Evolutionary conservation across 2,113 vertebrate species (phyloP).

Genomic region (Ovis canadensis): DNA sequence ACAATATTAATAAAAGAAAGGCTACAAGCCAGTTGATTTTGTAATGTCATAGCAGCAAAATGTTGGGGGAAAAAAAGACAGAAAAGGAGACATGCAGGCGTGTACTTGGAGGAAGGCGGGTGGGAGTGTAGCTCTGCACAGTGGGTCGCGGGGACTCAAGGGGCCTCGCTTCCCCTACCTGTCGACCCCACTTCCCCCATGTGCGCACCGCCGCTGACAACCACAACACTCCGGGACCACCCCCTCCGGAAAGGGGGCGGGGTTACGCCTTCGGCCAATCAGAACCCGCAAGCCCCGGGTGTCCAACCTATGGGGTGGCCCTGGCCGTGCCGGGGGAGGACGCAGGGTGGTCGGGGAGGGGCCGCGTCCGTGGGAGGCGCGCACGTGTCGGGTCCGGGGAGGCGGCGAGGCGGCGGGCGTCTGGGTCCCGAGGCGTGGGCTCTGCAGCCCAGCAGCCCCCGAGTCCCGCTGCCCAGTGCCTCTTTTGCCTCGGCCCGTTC

Average conservation of each 20-base stretch:
- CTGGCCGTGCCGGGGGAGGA: constrained; percentile 37
- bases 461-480: background rate
- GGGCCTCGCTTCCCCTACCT: background rate
- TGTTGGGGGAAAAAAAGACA: background rate
- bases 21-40: background rate
- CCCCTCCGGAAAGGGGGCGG: constrained; percentile 48
- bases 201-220: constrained; percentile 55
- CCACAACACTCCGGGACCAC: constrained; percentile 62
- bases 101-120: background rate
- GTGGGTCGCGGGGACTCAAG: fast-evolving
- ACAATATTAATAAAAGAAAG: background rate
- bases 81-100: background rate
- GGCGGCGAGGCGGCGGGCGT: background rate
- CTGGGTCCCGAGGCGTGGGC: background rate
- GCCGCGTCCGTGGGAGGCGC: constrained; percentile 52
- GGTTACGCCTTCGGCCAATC: constrained; percentile 59
- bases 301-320: constrained; percentile 68
- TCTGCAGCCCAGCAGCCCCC: background rate
- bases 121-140: background rate
- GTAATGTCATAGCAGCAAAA: background rate
- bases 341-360: constrained; percentile 57
- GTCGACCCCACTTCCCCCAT: constrained; percentile 56
- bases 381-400: constrained; percentile 61
- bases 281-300: constrained; percentile 36
- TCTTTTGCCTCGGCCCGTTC: background rate